Evolutionary conservation across 2,113 vertebrate genomes (phyloP).

Genomic region (Malurus cyaneus): DNA sequence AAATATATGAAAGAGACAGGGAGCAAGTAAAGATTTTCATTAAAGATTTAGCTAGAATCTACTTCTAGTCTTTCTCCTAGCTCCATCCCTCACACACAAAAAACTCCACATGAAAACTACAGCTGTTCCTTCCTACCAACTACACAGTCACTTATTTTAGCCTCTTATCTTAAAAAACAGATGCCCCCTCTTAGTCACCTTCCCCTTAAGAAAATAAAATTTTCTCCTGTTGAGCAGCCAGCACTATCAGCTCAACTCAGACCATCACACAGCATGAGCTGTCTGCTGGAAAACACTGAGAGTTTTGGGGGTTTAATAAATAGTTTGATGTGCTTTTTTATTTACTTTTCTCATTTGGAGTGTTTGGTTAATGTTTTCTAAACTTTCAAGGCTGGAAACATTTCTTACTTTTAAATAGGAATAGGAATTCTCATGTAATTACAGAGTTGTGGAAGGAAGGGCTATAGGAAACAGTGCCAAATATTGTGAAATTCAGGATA

Average conservation of each 20-base stretch:
- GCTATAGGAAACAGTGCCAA: not conserved
- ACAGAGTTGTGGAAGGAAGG: not conserved
- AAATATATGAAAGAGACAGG: not conserved
- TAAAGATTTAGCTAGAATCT: not conserved
- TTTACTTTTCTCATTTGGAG: not conserved
- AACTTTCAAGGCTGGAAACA: not conserved
- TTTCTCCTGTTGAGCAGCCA: not conserved
- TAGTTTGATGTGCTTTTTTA: not conserved
- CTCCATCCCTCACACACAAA: not conserved
- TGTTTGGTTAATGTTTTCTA: not conserved
- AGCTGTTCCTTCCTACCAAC: not conserved
- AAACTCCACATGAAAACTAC: not conserved
- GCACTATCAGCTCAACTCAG: conserved; percentile 19
- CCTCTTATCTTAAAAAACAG: conserved; percentile 28
- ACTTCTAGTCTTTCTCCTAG: not conserved
- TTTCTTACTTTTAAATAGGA: not conserved
- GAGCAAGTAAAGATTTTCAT: not conserved
- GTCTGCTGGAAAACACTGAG: not conserved
- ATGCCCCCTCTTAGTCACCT: not conserved
- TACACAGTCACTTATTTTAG: not conserved
- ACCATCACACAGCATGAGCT: not conserved
- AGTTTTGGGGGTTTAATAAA: not conserved
- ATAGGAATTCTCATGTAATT: not conserved
- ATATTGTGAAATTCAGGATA: not conserved
- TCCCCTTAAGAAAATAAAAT: not conserved